A percentile compares a stretch with the other conserved stretches of the same genome.
Evolutionary conservation across 2,888 invertebrate species (phyloP).

Genomic region (Gari tellinella): DNA sequence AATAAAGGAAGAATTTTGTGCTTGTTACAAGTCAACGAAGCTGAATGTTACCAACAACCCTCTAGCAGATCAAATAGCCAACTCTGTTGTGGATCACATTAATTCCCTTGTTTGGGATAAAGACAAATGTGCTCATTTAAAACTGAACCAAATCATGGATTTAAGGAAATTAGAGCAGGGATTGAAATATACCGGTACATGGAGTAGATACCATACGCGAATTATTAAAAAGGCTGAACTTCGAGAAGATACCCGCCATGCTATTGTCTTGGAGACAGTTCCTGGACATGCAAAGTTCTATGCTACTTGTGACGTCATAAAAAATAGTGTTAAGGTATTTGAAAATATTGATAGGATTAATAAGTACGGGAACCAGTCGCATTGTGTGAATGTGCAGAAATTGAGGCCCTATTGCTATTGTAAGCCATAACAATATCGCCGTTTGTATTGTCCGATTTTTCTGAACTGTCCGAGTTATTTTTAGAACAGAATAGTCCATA

Average conservation of each 20-base stretch:
- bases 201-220: constrained; percentile 19
- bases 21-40: constrained; percentile 91
- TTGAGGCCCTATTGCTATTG: constrained; percentile 56
- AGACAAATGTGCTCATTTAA: constrained; percentile 88
- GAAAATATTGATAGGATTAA: constrained; percentile 43
- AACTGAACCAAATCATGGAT: constrained; percentile 64
- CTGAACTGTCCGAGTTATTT: too few relatives aligned
- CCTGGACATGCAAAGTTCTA: constrained; percentile 57
- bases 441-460: too few relatives aligned
- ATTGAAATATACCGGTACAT: constrained; percentile 7
- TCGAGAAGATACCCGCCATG: constrained; percentile 25
- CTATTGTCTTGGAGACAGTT: constrained; percentile 40
- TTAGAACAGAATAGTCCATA: too few relatives aligned
- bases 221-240: constrained; percentile 88
- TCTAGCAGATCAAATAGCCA: constrained; percentile 18
- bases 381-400: constrained; percentile 37
- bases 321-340: constrained; percentile 10
- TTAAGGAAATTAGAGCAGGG: constrained; percentile 25
- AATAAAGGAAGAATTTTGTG: constrained; percentile 97
- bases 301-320: constrained; percentile 34
- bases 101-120: constrained; percentile 58
- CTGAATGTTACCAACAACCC: constrained; percentile 29
- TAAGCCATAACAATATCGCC: constrained; percentile 4
- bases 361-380: constrained; percentile 56
- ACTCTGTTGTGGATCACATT: constrained; percentile 67